Conservation (phyloP, 2,113 vertebrate species). For the Felis catus region F.catus_Fca126_mat1.0 CM031420.1:102051501-102052000, state of each 20-base stretch:
- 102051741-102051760: not conserved
- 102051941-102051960: no score
- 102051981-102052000: not conserved
- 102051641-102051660: no score
- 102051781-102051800: no score
- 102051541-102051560: not conserved
- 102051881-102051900: no score
- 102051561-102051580: not conserved
- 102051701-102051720: not conserved
- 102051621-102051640: not conserved
- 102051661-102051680: not conserved
- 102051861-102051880: no score
- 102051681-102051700: fast-evolving
- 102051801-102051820: no score
- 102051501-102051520: not conserved
- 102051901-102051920: no score
- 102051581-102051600: not conserved
- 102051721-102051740: not conserved
- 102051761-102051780: no score
- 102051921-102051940: no score
- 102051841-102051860: no score
- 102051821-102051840: no score
- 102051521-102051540: not conserved
- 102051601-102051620: not conserved
- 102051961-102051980: not conserved